phyloP scores from a whole-genome alignment of 2,888 invertebrate genomes.

The Hymenopus coronatus region DNA sequence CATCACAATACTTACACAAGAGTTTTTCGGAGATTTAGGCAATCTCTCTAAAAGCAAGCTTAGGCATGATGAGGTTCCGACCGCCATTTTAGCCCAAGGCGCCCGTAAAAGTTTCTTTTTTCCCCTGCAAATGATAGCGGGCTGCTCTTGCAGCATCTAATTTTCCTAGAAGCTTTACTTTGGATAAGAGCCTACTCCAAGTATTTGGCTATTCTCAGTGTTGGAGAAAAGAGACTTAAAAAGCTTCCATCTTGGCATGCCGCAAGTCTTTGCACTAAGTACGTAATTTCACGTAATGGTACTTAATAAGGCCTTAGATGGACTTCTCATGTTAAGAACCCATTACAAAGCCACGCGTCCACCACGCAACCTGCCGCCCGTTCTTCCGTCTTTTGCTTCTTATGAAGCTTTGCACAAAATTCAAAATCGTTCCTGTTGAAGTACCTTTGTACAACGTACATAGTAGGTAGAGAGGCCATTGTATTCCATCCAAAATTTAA shows the following conservation, averaged over 20 bases:
- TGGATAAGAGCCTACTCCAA: neutral
- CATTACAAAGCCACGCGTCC: neutral
- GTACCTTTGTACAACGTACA: too few relatives aligned
- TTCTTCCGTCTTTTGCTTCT: neutral
- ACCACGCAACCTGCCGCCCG: neutral
- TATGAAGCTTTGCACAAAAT: neutral
- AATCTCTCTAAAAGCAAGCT: neutral
- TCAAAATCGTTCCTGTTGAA: neutral
- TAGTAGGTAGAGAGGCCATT: too few relatives aligned
- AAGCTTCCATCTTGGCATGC: neutral
- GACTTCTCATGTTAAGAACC: neutral
- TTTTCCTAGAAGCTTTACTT: neutral
- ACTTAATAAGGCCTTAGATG: neutral
- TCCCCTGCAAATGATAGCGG: neutral
- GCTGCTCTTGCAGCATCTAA: neutral
- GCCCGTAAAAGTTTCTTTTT: neutral
- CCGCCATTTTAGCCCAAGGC: neutral
- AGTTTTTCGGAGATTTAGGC: neutral
- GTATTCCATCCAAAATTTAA: too few relatives aligned
- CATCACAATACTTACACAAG: neutral
- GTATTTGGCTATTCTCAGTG: neutral
- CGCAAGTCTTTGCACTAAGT: neutral
- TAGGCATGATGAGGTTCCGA: neutral
- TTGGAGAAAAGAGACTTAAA: neutral
- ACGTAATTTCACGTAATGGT: neutral